Conservation (phyloP, 2,888 invertebrate genomes). For the Drosophila ustulata region DNA sequence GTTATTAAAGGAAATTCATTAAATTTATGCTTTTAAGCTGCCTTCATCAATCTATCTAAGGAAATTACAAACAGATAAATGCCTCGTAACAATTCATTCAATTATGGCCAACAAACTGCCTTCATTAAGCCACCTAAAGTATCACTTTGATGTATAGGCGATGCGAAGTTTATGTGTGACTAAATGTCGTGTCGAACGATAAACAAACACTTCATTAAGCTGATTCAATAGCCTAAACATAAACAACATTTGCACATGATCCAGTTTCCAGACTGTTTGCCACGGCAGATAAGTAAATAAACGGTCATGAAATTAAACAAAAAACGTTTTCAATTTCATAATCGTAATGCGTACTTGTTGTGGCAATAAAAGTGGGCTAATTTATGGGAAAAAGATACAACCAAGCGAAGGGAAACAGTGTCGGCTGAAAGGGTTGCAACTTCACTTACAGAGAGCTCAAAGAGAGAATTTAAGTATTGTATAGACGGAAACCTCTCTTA, state of each 20-base stretch:
- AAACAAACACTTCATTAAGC: slow-evolving; percentile 25
- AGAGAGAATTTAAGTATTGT: not conserved
- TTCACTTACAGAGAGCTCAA: not conserved
- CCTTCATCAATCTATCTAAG: not conserved
- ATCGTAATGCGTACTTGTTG: slow-evolving; percentile 44
- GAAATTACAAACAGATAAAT: not conserved
- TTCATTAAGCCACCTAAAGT: slow-evolving; percentile 21
- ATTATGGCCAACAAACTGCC: slow-evolving; percentile 7
- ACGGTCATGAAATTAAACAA: slow-evolving; percentile 54
- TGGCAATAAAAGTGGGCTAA: slow-evolving; percentile 65
- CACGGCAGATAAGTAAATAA: slow-evolving; percentile 53
- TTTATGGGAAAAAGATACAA: slow-evolving; percentile 26
- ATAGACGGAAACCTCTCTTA: not conserved
- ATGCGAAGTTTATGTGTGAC: slow-evolving; percentile 6
- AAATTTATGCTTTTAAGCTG: not conserved
- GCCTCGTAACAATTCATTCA: not conserved
- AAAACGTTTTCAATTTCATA: slow-evolving; percentile 64
- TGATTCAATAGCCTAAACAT: slow-evolving; percentile 23
- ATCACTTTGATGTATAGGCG: slow-evolving; percentile 10
- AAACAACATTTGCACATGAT: slow-evolving; percentile 42
- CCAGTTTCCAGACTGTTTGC: slow-evolving; percentile 35
- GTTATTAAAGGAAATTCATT: not conserved
- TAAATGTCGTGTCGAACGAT: slow-evolving; percentile 12
- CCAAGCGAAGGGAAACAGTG: too few species aligned
- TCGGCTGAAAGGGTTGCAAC: not conserved